Conservation (phyloP, 2,113 vertebrate species). For the Clinocottus analis region DNA sequence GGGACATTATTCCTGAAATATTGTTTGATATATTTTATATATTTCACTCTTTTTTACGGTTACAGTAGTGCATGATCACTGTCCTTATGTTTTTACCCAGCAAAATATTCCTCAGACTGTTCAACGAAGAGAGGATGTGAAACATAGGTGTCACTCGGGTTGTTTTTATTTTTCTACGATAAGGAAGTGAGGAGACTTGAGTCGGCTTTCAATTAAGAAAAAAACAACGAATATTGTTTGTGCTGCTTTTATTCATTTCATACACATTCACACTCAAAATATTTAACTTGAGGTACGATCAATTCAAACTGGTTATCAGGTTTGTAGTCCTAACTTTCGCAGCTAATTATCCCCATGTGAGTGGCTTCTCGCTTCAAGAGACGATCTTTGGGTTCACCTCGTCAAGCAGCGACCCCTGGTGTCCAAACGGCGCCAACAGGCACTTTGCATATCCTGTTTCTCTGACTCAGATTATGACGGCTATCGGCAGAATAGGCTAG, state of each 20-base stretch:
- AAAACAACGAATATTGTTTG: neutral
- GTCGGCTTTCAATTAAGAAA: neutral
- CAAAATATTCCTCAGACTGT: slow-evolving; percentile 17
- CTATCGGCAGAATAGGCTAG: slow-evolving; percentile 40
- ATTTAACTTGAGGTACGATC: neutral
- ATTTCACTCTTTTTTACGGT: neutral
- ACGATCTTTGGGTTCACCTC: slow-evolving; percentile 26
- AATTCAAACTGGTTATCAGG: neutral
- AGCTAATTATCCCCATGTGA: no score
- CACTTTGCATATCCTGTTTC: slow-evolving; percentile 75
- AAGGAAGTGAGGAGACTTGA: neutral
- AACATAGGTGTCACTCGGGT: neutral
- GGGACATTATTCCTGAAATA: neutral
- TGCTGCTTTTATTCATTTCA: neutral
- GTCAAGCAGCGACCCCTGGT: slow-evolving; percentile 30
- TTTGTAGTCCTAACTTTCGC: neutral
- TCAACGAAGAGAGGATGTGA: neutral
- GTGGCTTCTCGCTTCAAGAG: neutral
- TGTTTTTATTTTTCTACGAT: no score
- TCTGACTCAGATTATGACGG: slow-evolving; percentile 67
- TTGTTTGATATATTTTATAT: neutral
- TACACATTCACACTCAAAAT: neutral
- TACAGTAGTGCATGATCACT: neutral
- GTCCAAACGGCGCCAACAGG: neutral
- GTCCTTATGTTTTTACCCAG: slow-evolving; percentile 15